phyloP scores from a whole-genome alignment of 2,113 vertebrate genomes.

The Melanerpes formicivorus region DNA sequence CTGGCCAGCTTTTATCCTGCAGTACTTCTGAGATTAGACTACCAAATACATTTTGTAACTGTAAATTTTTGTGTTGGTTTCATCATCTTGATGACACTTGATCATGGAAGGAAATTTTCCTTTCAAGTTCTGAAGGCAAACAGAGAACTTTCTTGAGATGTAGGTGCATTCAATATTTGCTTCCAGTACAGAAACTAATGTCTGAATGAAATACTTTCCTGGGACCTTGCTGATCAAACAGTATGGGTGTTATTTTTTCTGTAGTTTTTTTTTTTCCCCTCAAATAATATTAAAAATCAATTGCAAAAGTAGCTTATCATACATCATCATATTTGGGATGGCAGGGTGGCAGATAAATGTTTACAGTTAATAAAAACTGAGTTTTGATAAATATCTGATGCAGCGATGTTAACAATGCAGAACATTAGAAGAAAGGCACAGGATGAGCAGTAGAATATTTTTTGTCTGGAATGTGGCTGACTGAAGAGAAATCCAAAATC shows the following conservation, averaged over 20 bases:
- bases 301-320: neutral
- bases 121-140: neutral
- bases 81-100: neutral
- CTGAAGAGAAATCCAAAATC: neutral
- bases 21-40: neutral
- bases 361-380: neutral
- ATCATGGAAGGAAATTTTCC: neutral
- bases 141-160: neutral
- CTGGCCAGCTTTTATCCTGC: neutral
- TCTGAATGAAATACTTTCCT: neutral
- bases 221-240: neutral
- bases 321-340: neutral
- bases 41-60: neutral
- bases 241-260: neutral
- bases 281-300: neutral
- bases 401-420: neutral
- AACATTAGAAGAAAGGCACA: neutral
- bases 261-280: neutral
- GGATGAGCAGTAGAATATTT: neutral
- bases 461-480: neutral
- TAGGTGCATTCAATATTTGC: neutral
- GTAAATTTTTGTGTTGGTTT: neutral
- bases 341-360: neutral
- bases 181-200: neutral
- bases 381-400: neutral